phyloP scores from a whole-genome alignment of 2,797 vertebrate species.

The Synanceia verrucosa region DNA sequence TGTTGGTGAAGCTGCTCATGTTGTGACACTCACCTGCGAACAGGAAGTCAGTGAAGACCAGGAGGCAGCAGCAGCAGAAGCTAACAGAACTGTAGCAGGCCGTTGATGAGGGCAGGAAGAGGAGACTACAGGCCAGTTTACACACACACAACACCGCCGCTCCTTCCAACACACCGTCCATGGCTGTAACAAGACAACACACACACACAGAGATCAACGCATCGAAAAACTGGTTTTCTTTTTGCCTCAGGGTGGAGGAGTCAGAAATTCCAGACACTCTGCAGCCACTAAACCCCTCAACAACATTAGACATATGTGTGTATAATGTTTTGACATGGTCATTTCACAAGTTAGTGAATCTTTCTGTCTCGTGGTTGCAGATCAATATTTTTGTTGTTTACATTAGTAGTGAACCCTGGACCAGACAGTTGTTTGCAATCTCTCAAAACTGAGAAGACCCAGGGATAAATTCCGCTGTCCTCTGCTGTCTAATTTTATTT shows the following conservation, averaged over 20 bases:
- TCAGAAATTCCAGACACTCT: constrained; percentile 47
- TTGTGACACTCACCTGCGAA: constrained; percentile 74
- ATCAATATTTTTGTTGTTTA: constrained; percentile 61
- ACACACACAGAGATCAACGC: neutral
- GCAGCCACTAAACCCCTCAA: constrained; percentile 1
- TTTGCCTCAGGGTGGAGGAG: constrained; percentile 26
- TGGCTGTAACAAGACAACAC: constrained; percentile 55
- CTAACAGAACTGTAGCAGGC: constrained; percentile 64
- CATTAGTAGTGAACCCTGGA: constrained; percentile 62
- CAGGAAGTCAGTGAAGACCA: constrained; percentile 84
- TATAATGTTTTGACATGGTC: neutral
- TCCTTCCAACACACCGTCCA: constrained; percentile 79
- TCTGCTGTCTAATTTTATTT: neutral
- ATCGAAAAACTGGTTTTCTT: constrained; percentile 25
- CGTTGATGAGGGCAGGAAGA: constrained; percentile 65
- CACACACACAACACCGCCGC: constrained; percentile 67
- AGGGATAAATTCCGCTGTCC: neutral
- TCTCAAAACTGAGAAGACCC: neutral
- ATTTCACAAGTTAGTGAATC: neutral
- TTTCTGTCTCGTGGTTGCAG: neutral
- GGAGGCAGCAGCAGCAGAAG: constrained; percentile 81
- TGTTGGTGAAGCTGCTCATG: neutral
- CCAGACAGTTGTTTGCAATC: constrained; percentile 12
- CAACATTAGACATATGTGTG: neutral
- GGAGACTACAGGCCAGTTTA: constrained; percentile 75